Base-by-base conservation (phyloP, 2,888 invertebrate genomes). In the Ephialtes manifestator region DNA sequence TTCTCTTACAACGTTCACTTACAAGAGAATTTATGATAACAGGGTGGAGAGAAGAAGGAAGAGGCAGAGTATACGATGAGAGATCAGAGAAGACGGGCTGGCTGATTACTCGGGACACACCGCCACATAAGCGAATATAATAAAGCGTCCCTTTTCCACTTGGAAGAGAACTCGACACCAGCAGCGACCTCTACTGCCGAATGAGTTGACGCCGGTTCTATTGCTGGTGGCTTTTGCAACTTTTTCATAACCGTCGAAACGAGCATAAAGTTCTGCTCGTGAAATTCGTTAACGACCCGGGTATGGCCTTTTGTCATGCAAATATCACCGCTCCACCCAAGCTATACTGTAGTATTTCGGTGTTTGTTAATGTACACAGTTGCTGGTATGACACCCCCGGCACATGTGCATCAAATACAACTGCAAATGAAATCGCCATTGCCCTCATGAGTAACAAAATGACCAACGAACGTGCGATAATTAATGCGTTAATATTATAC, bases 251-350 rank as follows among this genome's bases (percentile, higher is more conserved):
- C 58, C 35, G 53, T 48, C 7, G 35, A 65, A 76, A 76, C 76
- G 53, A 35, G 51, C 20, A n/a, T 18, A 65, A 76, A 76, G 51
- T 76, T 76, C 53, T 76, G 39, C 63, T 65, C 51, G 65, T 76
- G 65, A 76, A 76, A 76, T 65, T 76, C 24, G 65, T 53, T 76
- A 76, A 65, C 76, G 65, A 65, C 35, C 39, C 28, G 20, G 43
- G 7, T 18, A 46, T 46, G 46, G 39, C n/a, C 43, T 18, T 74
- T 74, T 72, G 58, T 72, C 58, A 72, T 58, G 72, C 58, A 58
- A 72, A 72, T 72, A 58, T 18, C 24, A 24, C 35, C 35, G 11
- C 39, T 5, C 11, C n/a, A 4, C n/a, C 48, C 18, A 18, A 18
- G 13, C 7, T 18, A 39, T 20, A 58, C 28, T 28, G 15, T 51